Base-by-base conservation (phyloP, 2,113 vertebrate genomes). In the Urocolius indicus region DNA sequence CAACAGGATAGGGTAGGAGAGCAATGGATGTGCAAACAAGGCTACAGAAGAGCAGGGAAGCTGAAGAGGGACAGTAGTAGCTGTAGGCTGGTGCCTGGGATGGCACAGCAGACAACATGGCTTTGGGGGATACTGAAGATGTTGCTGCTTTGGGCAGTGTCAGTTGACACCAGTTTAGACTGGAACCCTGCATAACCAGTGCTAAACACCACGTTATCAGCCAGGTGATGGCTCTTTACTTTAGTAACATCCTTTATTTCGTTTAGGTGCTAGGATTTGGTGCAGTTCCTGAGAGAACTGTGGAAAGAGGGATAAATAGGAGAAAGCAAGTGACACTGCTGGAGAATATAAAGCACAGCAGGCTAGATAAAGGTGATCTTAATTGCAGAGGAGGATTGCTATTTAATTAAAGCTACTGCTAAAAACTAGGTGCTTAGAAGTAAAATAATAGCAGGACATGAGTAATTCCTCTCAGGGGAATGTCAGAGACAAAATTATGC, bases 391-490 rank as follows among this genome's bases (percentile, higher is more conserved):
- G 77, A 94, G 91, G 78, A 74, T 59, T 67, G 91, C 83, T 81
- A 66, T 74, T 95, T 92, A 95, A 95, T 97, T 96, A 95, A 95
- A 95, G 80, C 71, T 93, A 19, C 62, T 79, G 34, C 78, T 95
- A 78, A 94, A 95, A 91, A 4, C 13, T 14, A 79, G 52, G 73
- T 79, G 95, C 87, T 93, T 88, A 58, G 83, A 72, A 81, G 88
- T 89, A 94, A 94, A 95, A 90, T 95, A 93, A 83, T 80, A 92
- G 86, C 79, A 93, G 76, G 93, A 87, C 91, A 67, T 88, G 84
- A 96, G 87, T 93, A 95, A 94, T 92, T 92, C 51, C 58, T 96
- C 93, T 91, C 17, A 0, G 41, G 85, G 86, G 78, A 90, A 93
- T 16, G 61, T 46, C 0, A 0, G 86, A 95, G 89, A 91, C 84